phyloP scores from a whole-genome alignment of 1,140 invertebrate species.

The Frieseomelitta varia region DNA sequence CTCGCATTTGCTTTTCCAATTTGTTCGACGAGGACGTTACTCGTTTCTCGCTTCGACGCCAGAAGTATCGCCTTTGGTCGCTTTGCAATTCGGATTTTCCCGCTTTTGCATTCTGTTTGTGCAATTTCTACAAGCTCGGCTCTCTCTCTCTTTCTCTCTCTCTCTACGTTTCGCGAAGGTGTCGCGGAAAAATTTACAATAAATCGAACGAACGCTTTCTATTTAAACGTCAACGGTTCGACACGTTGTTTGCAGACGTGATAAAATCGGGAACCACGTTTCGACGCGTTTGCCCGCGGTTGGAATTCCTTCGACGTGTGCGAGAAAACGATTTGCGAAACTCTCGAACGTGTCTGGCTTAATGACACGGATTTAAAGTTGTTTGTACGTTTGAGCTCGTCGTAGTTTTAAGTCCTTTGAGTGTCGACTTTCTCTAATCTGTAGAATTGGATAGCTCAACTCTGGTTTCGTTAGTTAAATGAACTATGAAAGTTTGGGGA shows the following conservation, averaged over 20 bases:
- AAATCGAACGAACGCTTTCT: not conserved
- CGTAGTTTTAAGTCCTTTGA: not conserved
- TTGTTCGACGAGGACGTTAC: conserved; percentile 35
- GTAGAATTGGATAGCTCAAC: not conserved
- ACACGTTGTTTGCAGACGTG: not conserved
- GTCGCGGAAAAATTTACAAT: not conserved
- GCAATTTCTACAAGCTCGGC: not conserved
- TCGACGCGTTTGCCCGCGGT: not conserved
- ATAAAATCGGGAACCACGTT: not conserved
- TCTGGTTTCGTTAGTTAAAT: not conserved
- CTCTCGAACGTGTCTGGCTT: not conserved
- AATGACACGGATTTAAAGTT: not conserved
- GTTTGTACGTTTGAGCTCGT: not conserved
- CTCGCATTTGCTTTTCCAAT: conserved; percentile 57
- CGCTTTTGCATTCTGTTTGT: conserved; percentile 40
- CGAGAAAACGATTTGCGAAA: not conserved
- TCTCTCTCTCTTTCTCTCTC: not conserved
- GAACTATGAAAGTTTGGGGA: not conserved
- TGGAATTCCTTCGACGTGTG: not conserved
- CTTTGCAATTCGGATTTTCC: conserved; percentile 63
- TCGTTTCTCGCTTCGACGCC: conserved; percentile 38
- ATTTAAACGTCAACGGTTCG: conserved; percentile 1
- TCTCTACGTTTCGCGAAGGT: not conserved
- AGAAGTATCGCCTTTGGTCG: conserved; percentile 48
- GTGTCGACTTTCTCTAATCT: not conserved